These are phyloP conservation scores for Ancistrus triradiatus DNA, from an alignment of 2,113 vertebrate species.

Conservation along the genomic window DNA sequence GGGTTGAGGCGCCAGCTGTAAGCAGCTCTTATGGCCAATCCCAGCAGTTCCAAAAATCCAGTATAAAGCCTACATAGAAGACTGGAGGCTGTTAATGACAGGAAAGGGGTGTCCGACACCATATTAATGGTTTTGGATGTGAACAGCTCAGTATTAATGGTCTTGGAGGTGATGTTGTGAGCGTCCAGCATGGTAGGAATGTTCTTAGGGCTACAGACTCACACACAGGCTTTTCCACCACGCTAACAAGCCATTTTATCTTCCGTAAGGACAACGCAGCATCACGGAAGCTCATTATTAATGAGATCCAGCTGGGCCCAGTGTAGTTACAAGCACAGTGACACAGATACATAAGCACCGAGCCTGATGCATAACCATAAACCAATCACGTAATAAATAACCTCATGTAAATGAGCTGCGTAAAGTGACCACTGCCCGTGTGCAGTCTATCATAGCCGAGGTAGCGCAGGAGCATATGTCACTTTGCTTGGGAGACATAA, in stretches of 20 bases:
- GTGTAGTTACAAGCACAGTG: slow-evolving; percentile 66
- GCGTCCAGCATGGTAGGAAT: background rate
- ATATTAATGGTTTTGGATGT: no score
- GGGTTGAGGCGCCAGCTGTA: no score
- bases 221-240: slow-evolving; percentile 41
- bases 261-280: slow-evolving; percentile 53
- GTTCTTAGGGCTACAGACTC: slow-evolving; percentile 5
- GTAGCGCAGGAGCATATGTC: slow-evolving; percentile 15
- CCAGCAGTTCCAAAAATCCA: no score
- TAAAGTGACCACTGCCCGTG: slow-evolving; percentile 49
- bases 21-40: no score
- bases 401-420: slow-evolving; percentile 71
- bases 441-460: slow-evolving; percentile 38
- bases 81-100: no score
- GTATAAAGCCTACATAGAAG: no score
- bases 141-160: no score
- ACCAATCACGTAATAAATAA: slow-evolving; percentile 69
- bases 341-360: slow-evolving; percentile 60
- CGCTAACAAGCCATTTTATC: slow-evolving; percentile 71
- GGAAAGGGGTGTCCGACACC: no score
- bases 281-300: slow-evolving; percentile 65
- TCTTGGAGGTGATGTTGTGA: no score
- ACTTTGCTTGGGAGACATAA: slow-evolving; percentile 29
- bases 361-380: slow-evolving; percentile 77
- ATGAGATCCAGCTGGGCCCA: slow-evolving; percentile 75